Base-by-base conservation (phyloP, 1,140 invertebrate species). In the Musca domestica region DNA sequence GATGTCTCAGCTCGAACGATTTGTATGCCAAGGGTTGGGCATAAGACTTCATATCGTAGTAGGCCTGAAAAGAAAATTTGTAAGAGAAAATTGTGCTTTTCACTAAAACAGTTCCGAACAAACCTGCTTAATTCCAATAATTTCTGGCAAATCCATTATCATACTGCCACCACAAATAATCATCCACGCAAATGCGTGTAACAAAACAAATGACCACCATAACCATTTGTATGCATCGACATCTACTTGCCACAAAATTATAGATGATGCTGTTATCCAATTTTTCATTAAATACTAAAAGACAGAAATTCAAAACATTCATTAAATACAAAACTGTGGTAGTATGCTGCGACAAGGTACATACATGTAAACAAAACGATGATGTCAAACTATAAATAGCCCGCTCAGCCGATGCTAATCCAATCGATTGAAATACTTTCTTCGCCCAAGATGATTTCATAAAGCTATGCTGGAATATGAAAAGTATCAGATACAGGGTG, bases 161-260 rank as follows among this genome's bases (percentile, higher is more conserved):
- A 88, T 74, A 69, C 84, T 86, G 3, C 87, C 87, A 66, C 86
- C 84, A 72, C 87, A 88, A 58, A 89, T 85, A n/a, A 88, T 76
- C 19, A 83, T 74, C 88, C 88, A 89, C 30, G 83, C 83, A n/a
- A 86, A 25, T 3, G 77, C 67, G 73, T 89, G 88, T 17, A 85
- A 71, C 6, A 77, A 67, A 6, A 80, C 74, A 71, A 86, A 87
- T 9, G 82, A 64, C 69, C 83, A 81, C 82, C 82, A 86, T 4
- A 85, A 41, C 51, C 74, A 71, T 54, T 77, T 71, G 70, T 76
- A 83, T 3, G 77, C 69, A 12, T 72, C 69, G 1, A 83, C 82
- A 69, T 85, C 74, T 10, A 87, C 69, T 67, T 84, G 80, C 86
- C 86, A 87, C 3, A 86, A 54, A 3, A 78, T 78, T 54, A 83